Evolutionary conservation across 1,140 invertebrate species (phyloP).

Genomic region (Olivierus martensii): DNA sequence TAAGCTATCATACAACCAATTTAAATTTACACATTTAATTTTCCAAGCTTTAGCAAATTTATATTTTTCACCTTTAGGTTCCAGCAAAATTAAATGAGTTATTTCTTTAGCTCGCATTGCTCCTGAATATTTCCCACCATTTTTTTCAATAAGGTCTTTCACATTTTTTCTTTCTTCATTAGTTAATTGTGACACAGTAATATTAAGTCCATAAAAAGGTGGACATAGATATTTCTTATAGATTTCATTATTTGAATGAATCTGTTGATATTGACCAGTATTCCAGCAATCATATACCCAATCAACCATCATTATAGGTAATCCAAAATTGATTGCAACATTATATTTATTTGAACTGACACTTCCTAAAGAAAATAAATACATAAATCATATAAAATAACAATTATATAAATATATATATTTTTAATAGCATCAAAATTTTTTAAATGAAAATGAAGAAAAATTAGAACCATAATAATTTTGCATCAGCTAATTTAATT

Average conservation of each 20-base stretch:
- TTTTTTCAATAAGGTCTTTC: constrained; percentile 49
- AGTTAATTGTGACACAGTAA: constrained; percentile 61
- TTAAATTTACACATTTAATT: constrained; percentile 50
- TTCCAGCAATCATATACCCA: constrained; percentile 74
- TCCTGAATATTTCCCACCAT: constrained; percentile 45
- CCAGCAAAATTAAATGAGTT: constrained; percentile 36
- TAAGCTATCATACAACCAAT: constrained; percentile 66
- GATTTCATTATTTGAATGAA: constrained; percentile 44
- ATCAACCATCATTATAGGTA: constrained; percentile 56
- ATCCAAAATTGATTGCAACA: constrained; percentile 48
- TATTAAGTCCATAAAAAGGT: constrained; percentile 59
- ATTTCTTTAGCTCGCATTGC: constrained; percentile 38
- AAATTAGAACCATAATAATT: no score
- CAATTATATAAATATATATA: no score
- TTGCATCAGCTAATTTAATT: no score
- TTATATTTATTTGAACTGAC: constrained; percentile 36
- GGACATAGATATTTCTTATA: constrained; percentile 54
- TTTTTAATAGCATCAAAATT: no score
- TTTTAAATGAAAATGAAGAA: no score
- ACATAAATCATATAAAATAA: no score
- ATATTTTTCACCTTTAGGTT: constrained; percentile 59
- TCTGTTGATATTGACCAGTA: constrained; percentile 36
- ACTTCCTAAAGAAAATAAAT: constrained; percentile 18
- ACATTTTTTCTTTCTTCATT: constrained; percentile 50
- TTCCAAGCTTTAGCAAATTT: constrained; percentile 57